A percentile compares a stretch with the other conserved stretches of the same genome.
Evolutionary conservation across 2,888 invertebrate species (phyloP).

Genomic region (Pardosa pseudoannulata): DNA sequence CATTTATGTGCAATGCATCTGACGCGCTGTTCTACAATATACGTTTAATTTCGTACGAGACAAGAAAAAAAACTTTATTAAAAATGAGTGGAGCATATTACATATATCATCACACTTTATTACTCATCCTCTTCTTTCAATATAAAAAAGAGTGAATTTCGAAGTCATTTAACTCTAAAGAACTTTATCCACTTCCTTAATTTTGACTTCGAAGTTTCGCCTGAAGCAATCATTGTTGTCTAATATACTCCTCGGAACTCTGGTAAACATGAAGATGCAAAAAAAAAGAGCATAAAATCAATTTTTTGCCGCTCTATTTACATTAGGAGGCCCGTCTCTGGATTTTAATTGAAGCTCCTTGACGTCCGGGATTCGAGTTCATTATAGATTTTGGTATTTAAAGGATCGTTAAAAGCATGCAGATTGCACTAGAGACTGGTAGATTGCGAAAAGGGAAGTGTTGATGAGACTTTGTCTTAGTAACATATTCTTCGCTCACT

Average conservation of each 20-base stretch:
- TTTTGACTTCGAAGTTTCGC: constrained; percentile 30
- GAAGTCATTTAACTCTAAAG: not conserved
- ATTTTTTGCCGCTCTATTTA: constrained; percentile 61
- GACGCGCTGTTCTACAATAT: too few relatives aligned
- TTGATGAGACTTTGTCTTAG: not conserved
- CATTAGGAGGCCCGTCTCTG: constrained; percentile 23
- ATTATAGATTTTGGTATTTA: constrained; percentile 68
- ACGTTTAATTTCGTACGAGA: too few relatives aligned
- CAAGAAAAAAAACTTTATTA: too few relatives aligned
- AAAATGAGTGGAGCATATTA: too few relatives aligned
- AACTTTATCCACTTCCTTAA: constrained; percentile 11
- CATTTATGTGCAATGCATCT: too few relatives aligned
- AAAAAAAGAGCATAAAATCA: constrained; percentile 49
- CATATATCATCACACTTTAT: too few relatives aligned
- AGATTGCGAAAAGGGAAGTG: not conserved
- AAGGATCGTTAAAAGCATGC: constrained; percentile 37
- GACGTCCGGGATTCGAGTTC: constrained; percentile 38
- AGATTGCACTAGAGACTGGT: not conserved
- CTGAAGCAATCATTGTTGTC: constrained; percentile 20
- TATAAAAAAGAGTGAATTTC: not conserved
- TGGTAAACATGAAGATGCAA: constrained; percentile 21
- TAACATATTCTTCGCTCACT: not conserved
- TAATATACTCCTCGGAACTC: constrained; percentile 16
- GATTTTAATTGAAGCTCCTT: constrained; percentile 66
- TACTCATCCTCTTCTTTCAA: not conserved